phyloP scores from a whole-genome alignment of 2,888 invertebrate genomes.

The Eupsilia transversa region DNA sequence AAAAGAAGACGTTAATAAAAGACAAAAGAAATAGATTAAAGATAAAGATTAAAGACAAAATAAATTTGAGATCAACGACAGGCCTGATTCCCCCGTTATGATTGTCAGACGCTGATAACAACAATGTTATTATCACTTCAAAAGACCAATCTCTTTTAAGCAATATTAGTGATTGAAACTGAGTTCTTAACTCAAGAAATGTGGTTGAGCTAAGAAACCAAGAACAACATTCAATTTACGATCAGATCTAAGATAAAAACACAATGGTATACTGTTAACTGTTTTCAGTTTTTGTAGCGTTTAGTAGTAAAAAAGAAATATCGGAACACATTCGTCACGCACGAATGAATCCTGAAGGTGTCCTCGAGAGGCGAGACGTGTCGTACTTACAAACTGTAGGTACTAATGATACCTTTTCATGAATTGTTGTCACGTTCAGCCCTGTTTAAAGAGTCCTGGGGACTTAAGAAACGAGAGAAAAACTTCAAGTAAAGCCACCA shows the following conservation, averaged over 20 bases:
- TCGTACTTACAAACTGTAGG: conserved; percentile 40
- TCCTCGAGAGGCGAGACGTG: conserved; percentile 60
- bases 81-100: not conserved
- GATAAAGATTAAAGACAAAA: conserved; percentile 38
- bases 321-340: conserved; percentile 56
- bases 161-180: conserved; percentile 19
- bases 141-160: not conserved
- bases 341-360: conserved; percentile 50
- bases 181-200: conserved; percentile 8
- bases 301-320: conserved; percentile 48
- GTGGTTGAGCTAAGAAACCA: conserved; percentile 12
- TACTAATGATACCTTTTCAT: conserved; percentile 55
- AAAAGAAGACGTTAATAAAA: conserved; percentile 12
- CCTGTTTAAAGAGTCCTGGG: conserved; percentile 14
- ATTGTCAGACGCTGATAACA: conserved; percentile 11
- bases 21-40: conserved; percentile 40
- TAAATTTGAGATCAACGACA: conserved; percentile 18
- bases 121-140: conserved; percentile 5
- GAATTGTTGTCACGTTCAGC: conserved; percentile 52
- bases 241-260: conserved; percentile 56
- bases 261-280: conserved; percentile 52
- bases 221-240: conserved; percentile 33
- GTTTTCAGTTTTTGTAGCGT: conserved; percentile 32
- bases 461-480: conserved; percentile 24
- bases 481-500: conserved; percentile 2